Conservation (phyloP, 2,888 invertebrate genomes). For the Disparrhopalites patrizii region DNA sequence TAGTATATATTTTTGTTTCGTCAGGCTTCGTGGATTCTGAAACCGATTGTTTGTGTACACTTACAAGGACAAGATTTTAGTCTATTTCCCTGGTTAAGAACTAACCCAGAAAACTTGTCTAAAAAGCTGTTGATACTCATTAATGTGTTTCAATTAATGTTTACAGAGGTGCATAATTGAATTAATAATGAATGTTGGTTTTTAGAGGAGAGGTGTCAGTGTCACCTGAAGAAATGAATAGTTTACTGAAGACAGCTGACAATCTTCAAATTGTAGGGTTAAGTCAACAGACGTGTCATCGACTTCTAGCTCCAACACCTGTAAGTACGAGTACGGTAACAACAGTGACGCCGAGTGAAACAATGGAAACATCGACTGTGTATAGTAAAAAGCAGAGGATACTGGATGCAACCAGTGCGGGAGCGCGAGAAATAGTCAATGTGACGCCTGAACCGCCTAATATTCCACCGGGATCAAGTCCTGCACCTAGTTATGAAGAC, state of each 20-base stretch:
- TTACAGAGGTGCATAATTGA: no score
- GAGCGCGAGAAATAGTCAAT: slow-evolving; percentile 12
- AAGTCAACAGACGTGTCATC: slow-evolving; percentile 59
- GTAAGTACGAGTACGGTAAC: not conserved
- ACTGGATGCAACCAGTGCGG: slow-evolving; percentile 32
- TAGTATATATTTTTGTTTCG: no score
- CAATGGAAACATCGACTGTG: slow-evolving; percentile 33
- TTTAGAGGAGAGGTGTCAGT: slow-evolving; percentile 44
- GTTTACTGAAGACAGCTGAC: slow-evolving; percentile 65
- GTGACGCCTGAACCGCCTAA: slow-evolving; percentile 10
- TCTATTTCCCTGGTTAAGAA: no score
- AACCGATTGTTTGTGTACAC: no score
- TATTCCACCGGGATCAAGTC: slow-evolving; percentile 13
- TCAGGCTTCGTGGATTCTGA: no score
- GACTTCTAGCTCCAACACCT: slow-evolving; percentile 14
- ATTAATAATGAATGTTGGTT: slow-evolving; percentile 12
- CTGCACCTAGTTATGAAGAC: slow-evolving; percentile 25
- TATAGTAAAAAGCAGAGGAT: slow-evolving; percentile 45
- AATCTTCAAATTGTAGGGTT: slow-evolving; percentile 88
- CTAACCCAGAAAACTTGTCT: no score
- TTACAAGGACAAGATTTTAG: no score
- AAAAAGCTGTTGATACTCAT: no score
- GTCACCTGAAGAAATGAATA: slow-evolving; percentile 44
- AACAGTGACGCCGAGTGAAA: slow-evolving; percentile 29
- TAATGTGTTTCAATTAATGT: no score